Conservation (phyloP, 2,888 invertebrate species). For the Drosophila yooni region DNA sequence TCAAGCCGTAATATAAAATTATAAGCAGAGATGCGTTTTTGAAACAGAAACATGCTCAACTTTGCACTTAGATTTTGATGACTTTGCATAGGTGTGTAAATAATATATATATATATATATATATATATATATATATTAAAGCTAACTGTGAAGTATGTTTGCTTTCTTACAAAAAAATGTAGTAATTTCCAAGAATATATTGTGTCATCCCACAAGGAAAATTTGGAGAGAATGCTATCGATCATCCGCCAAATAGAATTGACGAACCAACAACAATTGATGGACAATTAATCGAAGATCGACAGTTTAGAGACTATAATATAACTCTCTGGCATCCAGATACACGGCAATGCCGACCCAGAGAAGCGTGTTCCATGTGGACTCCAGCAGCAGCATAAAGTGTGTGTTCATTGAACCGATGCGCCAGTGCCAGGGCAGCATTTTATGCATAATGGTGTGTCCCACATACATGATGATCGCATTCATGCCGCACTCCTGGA, state of each 20-base stretch:
- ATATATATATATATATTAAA: no score
- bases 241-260: no score
- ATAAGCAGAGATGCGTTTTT: background rate
- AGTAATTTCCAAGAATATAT: no score
- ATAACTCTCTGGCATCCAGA: conserved; percentile 89
- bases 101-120: no score
- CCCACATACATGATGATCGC: conserved; percentile 95
- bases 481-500: conserved; percentile 96
- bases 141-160: no score
- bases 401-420: conserved; percentile 90
- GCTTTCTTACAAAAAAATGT: no score
- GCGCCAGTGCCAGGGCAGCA: conserved; percentile 94
- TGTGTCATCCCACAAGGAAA: no score
- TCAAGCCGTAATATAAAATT: background rate
- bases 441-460: conserved; percentile 89
- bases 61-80: background rate
- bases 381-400: conserved; percentile 89
- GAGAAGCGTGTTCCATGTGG: conserved; percentile 92
- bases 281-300: no score
- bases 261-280: no score
- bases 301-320: conserved; percentile 76
- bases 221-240: no score
- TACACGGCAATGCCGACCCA: conserved; percentile 93
- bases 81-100: no score
- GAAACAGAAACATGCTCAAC: background rate